A percentile compares a stretch with the other conserved stretches of the same genome.
Conservation (phyloP, 2,888 invertebrate species). For the Drosophila setosimentum region DNA sequence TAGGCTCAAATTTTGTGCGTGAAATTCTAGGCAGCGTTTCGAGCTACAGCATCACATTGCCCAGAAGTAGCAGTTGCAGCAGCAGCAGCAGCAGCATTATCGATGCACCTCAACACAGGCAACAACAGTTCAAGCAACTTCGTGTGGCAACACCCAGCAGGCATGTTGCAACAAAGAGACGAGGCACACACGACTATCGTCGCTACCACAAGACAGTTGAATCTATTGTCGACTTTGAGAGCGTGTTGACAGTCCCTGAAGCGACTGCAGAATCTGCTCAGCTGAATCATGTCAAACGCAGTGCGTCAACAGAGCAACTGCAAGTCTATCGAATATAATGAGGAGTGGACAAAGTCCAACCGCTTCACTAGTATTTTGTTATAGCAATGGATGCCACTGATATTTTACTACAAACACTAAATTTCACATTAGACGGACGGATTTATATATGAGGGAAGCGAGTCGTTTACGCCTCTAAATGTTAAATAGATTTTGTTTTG, state of each 20-base stretch:
- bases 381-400: accelerated
- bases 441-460: no score
- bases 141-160: neutral
- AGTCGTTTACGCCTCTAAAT: no score
- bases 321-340: slow-evolving; percentile 86
- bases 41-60: neutral
- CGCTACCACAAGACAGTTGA: slow-evolving; percentile 44
- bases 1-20: slow-evolving; percentile 33
- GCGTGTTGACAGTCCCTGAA: slow-evolving; percentile 59
- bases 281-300: slow-evolving; percentile 59
- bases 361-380: neutral
- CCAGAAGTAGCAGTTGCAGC: neutral
- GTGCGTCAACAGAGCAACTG: slow-evolving; percentile 51
- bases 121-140: slow-evolving; percentile 23
- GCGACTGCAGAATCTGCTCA: slow-evolving; percentile 70
- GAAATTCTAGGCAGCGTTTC: slow-evolving; percentile 13
- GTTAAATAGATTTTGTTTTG: neutral
- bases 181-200: slow-evolving; percentile 35
- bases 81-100: neutral
- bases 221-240: slow-evolving; percentile 15
- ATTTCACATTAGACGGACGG: no score
- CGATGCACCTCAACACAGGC: neutral
- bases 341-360: slow-evolving; percentile 88
- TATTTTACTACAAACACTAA: no score
- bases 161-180: slow-evolving; percentile 10